A percentile compares a stretch with the other conserved stretches of the same genome.
Evolutionary conservation across 2,888 invertebrate species (phyloP).

Genomic region (Dicycla oo): DNA sequence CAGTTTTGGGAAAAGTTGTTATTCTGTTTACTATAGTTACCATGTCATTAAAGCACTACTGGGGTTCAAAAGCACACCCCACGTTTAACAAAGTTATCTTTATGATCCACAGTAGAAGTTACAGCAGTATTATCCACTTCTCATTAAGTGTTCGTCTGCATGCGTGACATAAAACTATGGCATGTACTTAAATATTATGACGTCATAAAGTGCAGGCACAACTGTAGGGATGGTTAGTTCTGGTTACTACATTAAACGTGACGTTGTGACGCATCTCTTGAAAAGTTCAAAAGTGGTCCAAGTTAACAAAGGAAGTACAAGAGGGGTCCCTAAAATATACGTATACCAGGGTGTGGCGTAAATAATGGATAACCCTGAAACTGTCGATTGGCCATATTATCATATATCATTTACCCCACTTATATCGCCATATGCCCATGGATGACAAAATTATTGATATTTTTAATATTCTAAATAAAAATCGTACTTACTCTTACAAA

Average conservation of each 20-base stretch:
- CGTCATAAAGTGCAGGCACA: slow-evolving; percentile 60
- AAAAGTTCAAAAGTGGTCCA: no score
- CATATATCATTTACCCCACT: no score
- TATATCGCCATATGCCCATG: no score
- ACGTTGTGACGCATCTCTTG: not conserved
- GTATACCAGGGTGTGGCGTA: no score
- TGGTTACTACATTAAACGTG: slow-evolving; percentile 24
- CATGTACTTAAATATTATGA: slow-evolving; percentile 47
- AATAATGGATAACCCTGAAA: no score
- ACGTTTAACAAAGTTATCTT: slow-evolving; percentile 51
- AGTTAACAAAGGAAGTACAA: no score
- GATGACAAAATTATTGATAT: no score
- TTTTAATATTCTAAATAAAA: no score
- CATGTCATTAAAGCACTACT: not conserved
- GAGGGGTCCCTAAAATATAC: no score
- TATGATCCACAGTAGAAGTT: slow-evolving; percentile 28
- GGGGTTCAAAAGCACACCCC: slow-evolving; percentile 15
- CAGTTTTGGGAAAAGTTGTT: not conserved
- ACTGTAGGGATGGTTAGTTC: slow-evolving; percentile 21
- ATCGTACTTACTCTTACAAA: no score
- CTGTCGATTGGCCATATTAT: no score
- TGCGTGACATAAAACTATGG: slow-evolving; percentile 49
- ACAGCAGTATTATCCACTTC: slow-evolving; percentile 45
- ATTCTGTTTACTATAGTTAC: not conserved
- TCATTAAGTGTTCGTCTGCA: slow-evolving; percentile 59